Evolutionary conservation across 2,888 invertebrate species (phyloP).

Genomic region (Euplagia quadripunctaria): DNA sequence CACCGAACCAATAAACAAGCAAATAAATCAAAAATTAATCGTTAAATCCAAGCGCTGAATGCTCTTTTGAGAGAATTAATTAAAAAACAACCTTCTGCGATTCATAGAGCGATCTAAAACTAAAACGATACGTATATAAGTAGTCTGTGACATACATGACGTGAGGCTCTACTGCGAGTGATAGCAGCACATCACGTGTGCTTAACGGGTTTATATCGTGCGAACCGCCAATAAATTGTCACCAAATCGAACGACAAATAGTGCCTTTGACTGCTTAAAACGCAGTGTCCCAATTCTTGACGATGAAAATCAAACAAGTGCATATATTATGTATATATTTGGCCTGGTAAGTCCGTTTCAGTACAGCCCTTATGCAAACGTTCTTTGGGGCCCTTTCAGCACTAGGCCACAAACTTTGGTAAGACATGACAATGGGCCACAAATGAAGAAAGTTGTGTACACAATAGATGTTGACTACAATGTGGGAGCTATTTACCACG

Average conservation of each 20-base stretch:
- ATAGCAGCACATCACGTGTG: background rate
- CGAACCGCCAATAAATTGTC: background rate
- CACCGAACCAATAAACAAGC: too few relatives aligned
- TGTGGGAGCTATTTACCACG: conserved; percentile 32
- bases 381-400: background rate
- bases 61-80: too few relatives aligned
- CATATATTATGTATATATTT: background rate
- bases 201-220: background rate
- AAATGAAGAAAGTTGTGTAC: conserved; percentile 15
- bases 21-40: too few relatives aligned
- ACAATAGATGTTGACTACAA: conserved; percentile 25
- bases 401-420: background rate
- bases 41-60: too few relatives aligned
- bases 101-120: background rate
- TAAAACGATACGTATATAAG: background rate
- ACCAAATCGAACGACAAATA: background rate
- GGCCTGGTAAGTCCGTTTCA: background rate
- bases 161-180: background rate
- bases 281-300: background rate
- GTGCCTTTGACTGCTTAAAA: background rate
- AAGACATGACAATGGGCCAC: conserved; percentile 8
- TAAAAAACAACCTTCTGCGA: too few relatives aligned
- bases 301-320: too few relatives aligned
- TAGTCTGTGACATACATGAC: background rate
- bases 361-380: background rate